Base-by-base conservation (phyloP, 2,113 vertebrate genomes). In the Aramus guarauna region DNA sequence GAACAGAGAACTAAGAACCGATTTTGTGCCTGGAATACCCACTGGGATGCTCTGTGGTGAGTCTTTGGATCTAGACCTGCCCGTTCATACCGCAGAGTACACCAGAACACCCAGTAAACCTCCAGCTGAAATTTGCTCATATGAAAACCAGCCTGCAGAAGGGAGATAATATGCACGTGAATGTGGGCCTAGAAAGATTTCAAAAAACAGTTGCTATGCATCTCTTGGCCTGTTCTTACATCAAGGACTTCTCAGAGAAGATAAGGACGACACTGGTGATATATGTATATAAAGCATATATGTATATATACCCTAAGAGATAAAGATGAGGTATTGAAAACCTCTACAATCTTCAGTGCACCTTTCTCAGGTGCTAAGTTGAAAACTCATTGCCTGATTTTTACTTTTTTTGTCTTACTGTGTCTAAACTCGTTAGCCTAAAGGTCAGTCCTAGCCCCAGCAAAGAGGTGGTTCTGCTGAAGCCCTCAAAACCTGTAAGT, bases 221-320 rank as follows among this genome's bases (percentile, higher is more conserved):
- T 62, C 37, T 92, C 8, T 52, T 66, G 68, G n/a, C 45, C 45
- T 60, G 16, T 58, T 55, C 24, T 68, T 64, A 34, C 22, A 45
- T 8, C 45, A 82, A 69, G 73, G 64, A 47, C 63, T 73, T 19
- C n/a, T 24, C 32, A 73, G 37, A 55, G n/a, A 53, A 56, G 47
- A 15, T 20, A 37, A 82, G 36, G 50, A 24, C 34, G 56, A 58
- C 15, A 6, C 23, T 62, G 45, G 37, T 36, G 15, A 87, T 15
- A 13, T 1, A 27, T 2, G 1, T 3, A 10, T 23, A 10, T 12
- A 34, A 58, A 78, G 8, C 1, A 2, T 43, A 43, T 43, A 43
- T 43, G 13, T 7, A 12, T 34, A 4, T 3, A 56, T 11, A 58
- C 3, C 8, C 8, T 19, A 37, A 59, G 22, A 87, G 6, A 16